Conservation (phyloP, 1,140 invertebrate genomes). For the Goniozus legneri region DNA sequence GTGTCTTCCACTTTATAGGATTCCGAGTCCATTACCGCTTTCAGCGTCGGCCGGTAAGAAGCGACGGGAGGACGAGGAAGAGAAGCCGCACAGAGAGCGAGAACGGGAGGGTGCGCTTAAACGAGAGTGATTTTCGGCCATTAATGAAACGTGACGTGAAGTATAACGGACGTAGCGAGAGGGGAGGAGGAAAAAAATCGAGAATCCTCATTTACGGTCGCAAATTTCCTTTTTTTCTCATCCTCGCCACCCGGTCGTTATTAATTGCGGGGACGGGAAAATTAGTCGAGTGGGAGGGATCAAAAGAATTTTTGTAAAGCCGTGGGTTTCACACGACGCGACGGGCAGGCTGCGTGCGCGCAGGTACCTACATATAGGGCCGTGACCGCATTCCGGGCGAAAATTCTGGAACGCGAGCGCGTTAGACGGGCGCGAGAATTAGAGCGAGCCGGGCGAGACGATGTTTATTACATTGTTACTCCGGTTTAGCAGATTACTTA, state of each 20-base stretch:
- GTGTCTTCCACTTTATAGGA: slow-evolving; percentile 13
- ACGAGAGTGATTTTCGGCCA: slow-evolving; percentile 17
- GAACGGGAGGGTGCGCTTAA: slow-evolving; percentile 4
- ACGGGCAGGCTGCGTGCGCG: no score
- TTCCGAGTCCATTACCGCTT: slow-evolving; percentile 18
- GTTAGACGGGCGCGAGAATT: background rate
- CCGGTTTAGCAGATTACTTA: slow-evolving; percentile 33
- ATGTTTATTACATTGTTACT: slow-evolving; percentile 29
- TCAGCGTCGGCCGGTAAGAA: slow-evolving; percentile 15
- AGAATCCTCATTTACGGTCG: no score
- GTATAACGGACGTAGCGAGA: no score
- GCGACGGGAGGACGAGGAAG: background rate
- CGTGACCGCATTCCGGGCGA: slow-evolving; percentile 19
- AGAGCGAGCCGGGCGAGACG: slow-evolving; percentile 15
- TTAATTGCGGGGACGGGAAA: no score
- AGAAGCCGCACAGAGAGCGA: background rate
- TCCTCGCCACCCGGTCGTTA: no score
- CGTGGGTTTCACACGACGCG: no score
- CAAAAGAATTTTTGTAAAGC: no score
- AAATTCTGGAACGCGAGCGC: slow-evolving; percentile 13
- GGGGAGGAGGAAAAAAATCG: no score
- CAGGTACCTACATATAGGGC: no score
- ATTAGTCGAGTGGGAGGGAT: no score
- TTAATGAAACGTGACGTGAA: slow-evolving; percentile 1
- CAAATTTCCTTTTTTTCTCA: no score